Evolutionary conservation across 2,888 invertebrate species (phyloP), one percentile per base, ranked within the genome.

Genomic region (Diarsia brunnea): DNA sequence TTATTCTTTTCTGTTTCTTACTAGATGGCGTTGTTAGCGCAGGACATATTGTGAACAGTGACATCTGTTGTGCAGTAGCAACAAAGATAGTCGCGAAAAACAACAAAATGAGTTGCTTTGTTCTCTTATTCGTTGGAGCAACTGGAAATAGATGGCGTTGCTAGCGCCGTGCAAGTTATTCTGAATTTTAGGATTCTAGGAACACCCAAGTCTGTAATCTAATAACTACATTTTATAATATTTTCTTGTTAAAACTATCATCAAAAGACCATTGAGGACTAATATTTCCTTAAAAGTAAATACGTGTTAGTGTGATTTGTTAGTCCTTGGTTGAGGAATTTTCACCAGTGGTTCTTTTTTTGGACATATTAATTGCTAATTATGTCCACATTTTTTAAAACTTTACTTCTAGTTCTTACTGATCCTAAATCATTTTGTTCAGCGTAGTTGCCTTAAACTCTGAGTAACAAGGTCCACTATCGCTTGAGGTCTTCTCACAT

Each of bases 11-110:
- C 11, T 49, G n/a, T 31, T 4, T 12, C 2, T 31, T 16, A 45
- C n/a, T 51, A 64, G 82, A 24, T 81, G 68, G 58, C 68, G 53
- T 43, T 53, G 3, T 2, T 14, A 2, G 3, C 11, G 8, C 2
- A 21, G 0, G 1, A 14, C 0, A 4, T 14, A 2, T 61, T 51
- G 21, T 8, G 21, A 11, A 58, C 2, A 86, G 83, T 27, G 88
- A 73, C 90, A 91, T 89, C 90, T 91, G 69, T 86, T 81, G 85
- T 71, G 69, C 79, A 88, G 85, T 89, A 92, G 90, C 88, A 78
- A 53, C 66, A n/a, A n/a, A n/a, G n/a, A n/a, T n/a, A n/a, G n/a
- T n/a, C n/a, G n/a, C n/a, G n/a, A n/a, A n/a, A n/a, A n/a, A n/a
- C n/a, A 75, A 87, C 72, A 82, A 78, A 80, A 45, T 65, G 0